Evolutionary conservation across 2,797 vertebrate species (phyloP), one percentile per base, ranked within the genome.

Genomic region (Sebastes kiyomatsui): DNA sequence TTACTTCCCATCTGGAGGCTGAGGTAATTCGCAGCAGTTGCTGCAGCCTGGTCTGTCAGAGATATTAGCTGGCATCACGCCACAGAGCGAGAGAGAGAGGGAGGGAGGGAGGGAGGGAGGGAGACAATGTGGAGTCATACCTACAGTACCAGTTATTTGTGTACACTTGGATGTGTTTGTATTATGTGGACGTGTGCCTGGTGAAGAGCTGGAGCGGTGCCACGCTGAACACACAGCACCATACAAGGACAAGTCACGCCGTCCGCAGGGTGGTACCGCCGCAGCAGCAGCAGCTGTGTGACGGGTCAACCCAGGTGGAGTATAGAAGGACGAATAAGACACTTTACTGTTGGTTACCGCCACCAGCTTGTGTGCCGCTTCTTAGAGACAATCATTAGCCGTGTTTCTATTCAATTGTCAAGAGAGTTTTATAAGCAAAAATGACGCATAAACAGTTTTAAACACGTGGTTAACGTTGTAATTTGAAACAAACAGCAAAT

Each of bases 191-290:
- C 22, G 74, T 22, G 82, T 55, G 82, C 22, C 79, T 22, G 75
- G 71, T 7, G 72, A 25, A n/a, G 68, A 55, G 64, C 64, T 83
- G 88, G 86, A 89, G 77, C 61, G 0, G 32, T 38, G 86, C 86
- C 88, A 87, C 0, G 22, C 2, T 54, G 75, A 12, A 87, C 78
- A 83, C 66, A 27, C 86, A 74, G 54, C 80, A 30, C 92, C 93
- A 78, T 91, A 93, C 87, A 92, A 90, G 93, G 93, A 79, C 35
- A 90, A 32, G 87, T 35, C 62, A 61, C 69, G 75, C 52, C 3
- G 72, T 16, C 67, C 78, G 68, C 75, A 72, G 69, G 56, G 42
- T 14, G 77, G 62, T 49, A 55, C 30, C 2, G 1, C 72, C 8
- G 16, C 71, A 56, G 72, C 35, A 30, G 72, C 35, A 30, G 35